Evolutionary conservation across 2,797 vertebrate species (phyloP).

Genomic region (Mus caroli): DNA sequence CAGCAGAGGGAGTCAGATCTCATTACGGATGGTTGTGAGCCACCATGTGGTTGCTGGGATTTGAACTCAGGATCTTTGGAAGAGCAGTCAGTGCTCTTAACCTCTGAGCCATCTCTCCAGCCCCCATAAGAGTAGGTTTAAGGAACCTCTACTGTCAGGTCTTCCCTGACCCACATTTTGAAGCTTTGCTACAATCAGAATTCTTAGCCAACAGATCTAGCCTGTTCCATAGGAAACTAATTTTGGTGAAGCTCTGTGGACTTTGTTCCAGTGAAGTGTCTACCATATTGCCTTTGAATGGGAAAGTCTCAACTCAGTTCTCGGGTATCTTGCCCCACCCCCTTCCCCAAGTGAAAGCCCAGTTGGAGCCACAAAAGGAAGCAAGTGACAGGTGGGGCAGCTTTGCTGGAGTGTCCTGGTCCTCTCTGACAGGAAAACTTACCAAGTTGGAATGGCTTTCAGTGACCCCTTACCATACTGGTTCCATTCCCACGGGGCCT

Average conservation of each 20-base stretch:
- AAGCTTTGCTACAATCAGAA: constrained; percentile 33
- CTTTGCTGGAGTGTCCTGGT: background rate
- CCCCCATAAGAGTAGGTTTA: background rate
- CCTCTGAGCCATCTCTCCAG: too few species aligned
- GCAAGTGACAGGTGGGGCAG: background rate
- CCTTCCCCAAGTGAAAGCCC: background rate
- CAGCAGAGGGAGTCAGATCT: too few species aligned
- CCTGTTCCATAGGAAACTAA: background rate
- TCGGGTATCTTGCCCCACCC: background rate
- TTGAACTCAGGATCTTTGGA: too few species aligned
- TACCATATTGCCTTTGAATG: background rate
- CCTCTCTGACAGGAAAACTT: constrained; percentile 10
- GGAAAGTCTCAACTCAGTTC: background rate
- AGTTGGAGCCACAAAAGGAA: background rate
- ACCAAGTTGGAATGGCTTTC: constrained; percentile 17
- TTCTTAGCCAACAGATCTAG: background rate
- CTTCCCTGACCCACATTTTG: background rate
- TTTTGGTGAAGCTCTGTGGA: background rate
- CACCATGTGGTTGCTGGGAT: too few species aligned
- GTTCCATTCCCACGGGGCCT: background rate
- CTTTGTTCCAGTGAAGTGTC: background rate
- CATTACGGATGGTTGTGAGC: too few species aligned
- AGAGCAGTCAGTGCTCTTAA: too few species aligned
- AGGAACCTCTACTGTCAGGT: constrained; percentile 28
- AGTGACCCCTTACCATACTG: background rate